A percentile compares a stretch with the other conserved stretches of the same genome.
phyloP scores from a whole-genome alignment of 1,140 invertebrate species.

The Drosophila pseudoananassae region DNA sequence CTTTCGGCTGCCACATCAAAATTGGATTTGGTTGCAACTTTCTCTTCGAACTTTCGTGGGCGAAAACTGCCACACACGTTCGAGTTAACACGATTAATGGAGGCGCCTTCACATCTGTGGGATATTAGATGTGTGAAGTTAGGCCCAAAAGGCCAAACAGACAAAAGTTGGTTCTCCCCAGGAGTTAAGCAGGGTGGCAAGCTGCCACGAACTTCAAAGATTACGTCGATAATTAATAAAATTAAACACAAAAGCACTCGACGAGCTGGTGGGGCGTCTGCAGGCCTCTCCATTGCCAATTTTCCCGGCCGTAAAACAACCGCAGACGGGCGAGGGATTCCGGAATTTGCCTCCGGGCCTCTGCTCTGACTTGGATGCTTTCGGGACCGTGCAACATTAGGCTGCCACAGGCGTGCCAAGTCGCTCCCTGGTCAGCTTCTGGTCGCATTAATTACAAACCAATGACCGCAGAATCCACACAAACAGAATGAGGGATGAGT shows the following conservation, averaged over 20 bases:
- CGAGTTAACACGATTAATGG: constrained; percentile 67
- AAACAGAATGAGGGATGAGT: constrained; percentile 21
- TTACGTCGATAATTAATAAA: constrained; percentile 79
- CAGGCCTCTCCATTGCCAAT: not conserved
- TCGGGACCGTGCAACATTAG: constrained; percentile 47
- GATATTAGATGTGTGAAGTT: not conserved
- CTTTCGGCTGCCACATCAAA: constrained; percentile 21
- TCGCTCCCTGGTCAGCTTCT: constrained; percentile 47
- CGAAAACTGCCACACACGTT: constrained; percentile 43
- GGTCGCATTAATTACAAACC: constrained; percentile 80
- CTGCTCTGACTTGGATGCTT: constrained; percentile 10
- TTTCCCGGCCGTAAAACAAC: constrained; percentile 3
- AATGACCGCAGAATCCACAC: constrained; percentile 61
- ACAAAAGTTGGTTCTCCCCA: constrained; percentile 33
- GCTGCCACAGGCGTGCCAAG: constrained; percentile 60
- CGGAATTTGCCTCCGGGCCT: constrained; percentile 3
- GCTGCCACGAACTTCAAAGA: constrained; percentile 66
- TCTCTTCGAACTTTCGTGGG: constrained; percentile 9
- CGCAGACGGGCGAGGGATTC: constrained; percentile 20
- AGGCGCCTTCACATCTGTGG: constrained; percentile 23
- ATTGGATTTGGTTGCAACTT: constrained; percentile 33
- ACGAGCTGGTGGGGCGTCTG: constrained; percentile 8
- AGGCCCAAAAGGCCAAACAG: constrained; percentile 14
- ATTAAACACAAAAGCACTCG: constrained; percentile 78
- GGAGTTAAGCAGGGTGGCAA: constrained; percentile 4